These are phyloP conservation scores for Crotophaga sulcirostris DNA, from an alignment of 2,113 vertebrate genomes.

Conservation along the genomic window DNA sequence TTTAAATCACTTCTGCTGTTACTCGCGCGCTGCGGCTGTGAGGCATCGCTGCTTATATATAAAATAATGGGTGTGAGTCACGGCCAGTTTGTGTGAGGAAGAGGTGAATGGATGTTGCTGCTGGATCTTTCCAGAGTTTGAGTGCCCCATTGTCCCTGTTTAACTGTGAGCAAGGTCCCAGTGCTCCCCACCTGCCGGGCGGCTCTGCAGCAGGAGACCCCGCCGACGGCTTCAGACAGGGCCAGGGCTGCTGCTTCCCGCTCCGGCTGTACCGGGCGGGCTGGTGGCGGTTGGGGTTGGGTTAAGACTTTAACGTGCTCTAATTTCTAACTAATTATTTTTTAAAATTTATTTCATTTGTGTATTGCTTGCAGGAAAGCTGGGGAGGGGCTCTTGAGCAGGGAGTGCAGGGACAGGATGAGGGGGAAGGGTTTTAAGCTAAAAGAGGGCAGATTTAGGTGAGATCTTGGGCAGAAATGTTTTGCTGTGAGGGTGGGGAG, in stretches of 20 bases:
- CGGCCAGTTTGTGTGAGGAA: background rate
- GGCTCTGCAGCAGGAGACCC: background rate
- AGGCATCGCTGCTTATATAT: background rate
- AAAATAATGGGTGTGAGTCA: background rate
- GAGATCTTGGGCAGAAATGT: too few species aligned
- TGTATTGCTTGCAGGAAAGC: too few species aligned
- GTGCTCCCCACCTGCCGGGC: background rate
- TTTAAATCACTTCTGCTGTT: background rate
- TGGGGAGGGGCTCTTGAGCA: too few species aligned
- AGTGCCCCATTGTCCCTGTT: background rate
- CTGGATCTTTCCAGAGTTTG: background rate
- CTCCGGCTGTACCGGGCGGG: background rate
- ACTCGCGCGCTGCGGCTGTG: background rate
- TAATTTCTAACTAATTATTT: background rate
- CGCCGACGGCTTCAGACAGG: rapidly evolving
- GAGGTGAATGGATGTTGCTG: background rate
- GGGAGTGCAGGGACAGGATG: too few species aligned
- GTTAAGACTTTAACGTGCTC: background rate
- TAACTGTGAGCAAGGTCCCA: background rate
- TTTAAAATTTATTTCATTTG: too few species aligned
- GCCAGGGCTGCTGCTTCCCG: background rate
- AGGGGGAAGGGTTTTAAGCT: too few species aligned
- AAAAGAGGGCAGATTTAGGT: too few species aligned
- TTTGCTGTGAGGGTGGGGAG: too few species aligned
- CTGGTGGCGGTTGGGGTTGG: background rate